These are phyloP conservation scores for Drosophila demipolita DNA, from an alignment of 2,888 invertebrate genomes.

Conservation along the genomic window DNA sequence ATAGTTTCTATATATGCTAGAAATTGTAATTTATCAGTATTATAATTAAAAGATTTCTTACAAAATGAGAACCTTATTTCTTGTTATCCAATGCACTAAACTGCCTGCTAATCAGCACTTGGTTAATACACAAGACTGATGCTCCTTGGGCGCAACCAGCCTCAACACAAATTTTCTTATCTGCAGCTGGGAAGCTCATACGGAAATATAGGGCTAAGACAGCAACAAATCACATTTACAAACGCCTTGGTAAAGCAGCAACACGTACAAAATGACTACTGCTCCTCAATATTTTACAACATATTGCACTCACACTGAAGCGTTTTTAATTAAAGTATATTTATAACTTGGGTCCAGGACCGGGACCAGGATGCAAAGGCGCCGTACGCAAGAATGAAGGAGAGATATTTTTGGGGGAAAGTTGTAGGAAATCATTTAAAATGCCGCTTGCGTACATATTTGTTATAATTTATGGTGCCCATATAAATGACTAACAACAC, in stretches of 20 bases:
- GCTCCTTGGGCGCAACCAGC: not conserved
- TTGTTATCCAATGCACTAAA: not conserved
- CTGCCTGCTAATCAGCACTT: constrained; percentile 1
- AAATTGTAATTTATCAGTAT: not conserved
- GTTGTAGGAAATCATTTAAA: constrained; percentile 73
- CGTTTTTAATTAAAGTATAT: constrained; percentile 79
- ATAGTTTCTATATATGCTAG: not conserved
- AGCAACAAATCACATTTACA: constrained; percentile 47
- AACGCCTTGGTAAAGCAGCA: constrained; percentile 38
- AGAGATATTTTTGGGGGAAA: not conserved
- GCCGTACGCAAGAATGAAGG: not conserved
- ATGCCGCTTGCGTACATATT: constrained; percentile 80
- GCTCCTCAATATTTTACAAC: constrained; percentile 73
- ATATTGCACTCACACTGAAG: constrained; percentile 64
- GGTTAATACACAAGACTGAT: not conserved
- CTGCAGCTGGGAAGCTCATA: constrained; percentile 3
- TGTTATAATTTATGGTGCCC: constrained; percentile 79
- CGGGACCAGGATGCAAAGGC: not conserved
- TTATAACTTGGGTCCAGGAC: constrained; percentile 59
- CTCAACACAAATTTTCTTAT: constrained; percentile 42
- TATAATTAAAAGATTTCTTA: not conserved
- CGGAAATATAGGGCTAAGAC: constrained; percentile 30
- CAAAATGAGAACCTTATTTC: not conserved
- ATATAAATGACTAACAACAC: constrained; percentile 80
- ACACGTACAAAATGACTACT: constrained; percentile 40